Evolutionary conservation across 2,113 vertebrate species (phyloP), one percentile per base, ranked within the genome.

Genomic region (Columba janthina): DNA sequence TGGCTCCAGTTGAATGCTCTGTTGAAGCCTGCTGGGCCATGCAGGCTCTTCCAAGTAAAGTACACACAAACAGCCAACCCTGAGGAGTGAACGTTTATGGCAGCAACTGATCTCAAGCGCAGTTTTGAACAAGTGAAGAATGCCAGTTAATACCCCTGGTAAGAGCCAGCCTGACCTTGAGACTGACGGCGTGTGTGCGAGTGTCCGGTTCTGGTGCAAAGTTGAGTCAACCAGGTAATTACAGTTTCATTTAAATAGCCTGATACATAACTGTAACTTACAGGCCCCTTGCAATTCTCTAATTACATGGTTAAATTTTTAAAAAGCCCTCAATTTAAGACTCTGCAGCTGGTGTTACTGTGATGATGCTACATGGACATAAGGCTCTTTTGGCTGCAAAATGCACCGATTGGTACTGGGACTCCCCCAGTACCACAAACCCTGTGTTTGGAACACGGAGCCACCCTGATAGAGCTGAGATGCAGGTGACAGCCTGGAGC

Each of bases 1-100:
- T 98, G 97, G 96, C 97, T 98, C 88, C 29, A 26, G 25, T 60
- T 56, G 88, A 76, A 36, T 65, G 46, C 62, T 94, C 77, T 84
- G 50, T 92, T 69, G 56, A 22, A 76, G 65, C 85, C 3, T 83
- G 82, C 76, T 60, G 78, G 89, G 91, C 94, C 50, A 3, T 51
- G 91, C 2, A 12, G 72, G 51, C 97, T 94, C 88, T 82, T 94
- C 96, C 86, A 85, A 70, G 76, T 61, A 21, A 26, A 86, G 88
- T 65, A 76, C 86, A 82, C 48, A 69, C 31, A 79, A 89, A 15
- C 87, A 95, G 64, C 76, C 25, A 22, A 25, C 34, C 53, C 73
- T 22, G 57, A 24, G 19, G 85, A 44, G 21, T 3, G 1, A 5
- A 17, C 36, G 61, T 25, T 57, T 44, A 28, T 48, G 91, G 71